Evolutionary conservation across 2,888 invertebrate genomes (phyloP).

Genomic region (Oligia latruncula): DNA sequence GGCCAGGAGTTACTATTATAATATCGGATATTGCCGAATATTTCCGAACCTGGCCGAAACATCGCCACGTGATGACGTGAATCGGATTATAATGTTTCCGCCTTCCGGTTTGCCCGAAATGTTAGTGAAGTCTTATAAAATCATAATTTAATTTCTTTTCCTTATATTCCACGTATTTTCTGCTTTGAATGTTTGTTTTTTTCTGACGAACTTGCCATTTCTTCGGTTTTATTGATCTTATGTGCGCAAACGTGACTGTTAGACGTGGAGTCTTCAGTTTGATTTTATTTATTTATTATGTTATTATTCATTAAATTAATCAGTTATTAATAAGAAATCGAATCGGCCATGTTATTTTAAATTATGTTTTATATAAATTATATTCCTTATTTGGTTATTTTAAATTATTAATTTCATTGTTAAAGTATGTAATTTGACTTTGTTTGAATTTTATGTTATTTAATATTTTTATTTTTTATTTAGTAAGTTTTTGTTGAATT

Average conservation of each 20-base stretch:
- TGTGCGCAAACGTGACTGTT: not conserved
- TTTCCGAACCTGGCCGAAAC: not conserved
- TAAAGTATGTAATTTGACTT: too few relatives aligned
- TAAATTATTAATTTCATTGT: too few relatives aligned
- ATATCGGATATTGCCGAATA: not conserved
- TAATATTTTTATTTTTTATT: too few relatives aligned
- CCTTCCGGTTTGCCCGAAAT: not conserved
- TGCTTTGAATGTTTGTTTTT: not conserved
- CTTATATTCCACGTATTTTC: not conserved
- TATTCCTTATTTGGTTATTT: too few relatives aligned
- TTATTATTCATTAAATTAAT: too few relatives aligned
- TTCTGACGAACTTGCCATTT: not conserved
- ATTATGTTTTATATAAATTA: too few relatives aligned
- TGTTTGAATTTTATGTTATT: too few relatives aligned
- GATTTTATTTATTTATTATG: too few relatives aligned
- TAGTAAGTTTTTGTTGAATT: too few relatives aligned
- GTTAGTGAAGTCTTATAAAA: constrained; percentile 13
- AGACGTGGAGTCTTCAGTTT: not conserved
- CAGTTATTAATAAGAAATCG: too few relatives aligned
- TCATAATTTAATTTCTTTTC: constrained; percentile 17
- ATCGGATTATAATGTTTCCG: not conserved
- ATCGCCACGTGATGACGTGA: not conserved
- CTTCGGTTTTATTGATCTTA: not conserved
- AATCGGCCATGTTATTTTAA: too few relatives aligned
- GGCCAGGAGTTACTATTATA: not conserved